Base-by-base conservation (phyloP, 1,140 invertebrate genomes). In the Andrena cerasifolii region DNA sequence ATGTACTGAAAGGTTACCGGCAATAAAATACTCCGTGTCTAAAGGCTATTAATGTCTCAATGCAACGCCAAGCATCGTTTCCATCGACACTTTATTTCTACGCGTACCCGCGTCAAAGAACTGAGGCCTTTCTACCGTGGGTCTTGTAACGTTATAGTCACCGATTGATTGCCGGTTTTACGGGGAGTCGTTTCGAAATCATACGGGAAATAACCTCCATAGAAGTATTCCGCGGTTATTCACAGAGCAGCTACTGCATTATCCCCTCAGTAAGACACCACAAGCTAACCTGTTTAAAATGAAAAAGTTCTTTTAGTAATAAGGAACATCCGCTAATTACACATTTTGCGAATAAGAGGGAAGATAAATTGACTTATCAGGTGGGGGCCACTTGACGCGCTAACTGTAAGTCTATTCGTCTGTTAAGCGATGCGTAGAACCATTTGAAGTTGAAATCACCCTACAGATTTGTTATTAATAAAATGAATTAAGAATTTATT, bases 11-110 rank as follows among this genome's bases (percentile, higher is more conserved):
- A 86, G 84, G 84, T 86, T 83, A 86, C 80, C 80, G 36, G 82
- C 80, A 79, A 83, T 83, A 83, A 83, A 83, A 79, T 83, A 83
- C 59, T 62, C 82, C 75, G 77, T 77, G 82, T 83, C 80, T 80
- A 80, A 72, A 78, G 82, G 82, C 82, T 83, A 83, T 84, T 84
- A 84, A 83, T 80, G 82, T 71, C 82, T 53, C 82, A 43, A 61
- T 71, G 82, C 82, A 80, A 80, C 68, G 82, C 82, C 78, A 77
- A 53, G 40, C 78, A 77, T 84, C 83, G 71, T 84, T 84, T 84
- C 73, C 82, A 80, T 84, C 56, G 78, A 83, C 82, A 77, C 82
- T 84, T 84, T 83, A 83, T 80, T 80, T 67, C 78, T 71, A 80
- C 66, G 81, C 61, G 82, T 82, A 78, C 59, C 45, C 68, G 33